Evolutionary conservation across 2,797 vertebrate genomes (phyloP).

Genomic region (Acipenser transmontanus): DNA sequence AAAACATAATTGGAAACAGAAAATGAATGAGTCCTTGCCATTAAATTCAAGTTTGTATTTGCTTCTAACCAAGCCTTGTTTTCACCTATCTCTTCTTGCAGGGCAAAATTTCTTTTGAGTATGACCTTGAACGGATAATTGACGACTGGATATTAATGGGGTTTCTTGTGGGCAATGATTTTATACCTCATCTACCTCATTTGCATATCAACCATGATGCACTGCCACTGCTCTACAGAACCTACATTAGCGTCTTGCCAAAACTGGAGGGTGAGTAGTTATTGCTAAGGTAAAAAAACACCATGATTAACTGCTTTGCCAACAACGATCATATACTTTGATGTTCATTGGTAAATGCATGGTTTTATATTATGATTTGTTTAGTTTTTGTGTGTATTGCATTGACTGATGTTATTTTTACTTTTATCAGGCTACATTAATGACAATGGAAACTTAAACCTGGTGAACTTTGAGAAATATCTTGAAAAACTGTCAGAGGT

Average conservation of each 20-base stretch:
- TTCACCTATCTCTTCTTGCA: constrained; percentile 29
- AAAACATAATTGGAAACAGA: too few species aligned
- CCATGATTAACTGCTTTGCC: too few species aligned
- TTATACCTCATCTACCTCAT: constrained; percentile 98
- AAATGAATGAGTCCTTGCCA: too few species aligned
- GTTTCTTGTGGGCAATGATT: constrained; percentile 97
- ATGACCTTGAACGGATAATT: constrained; percentile 92
- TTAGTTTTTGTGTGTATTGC: not conserved
- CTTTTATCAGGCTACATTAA: constrained; percentile 83
- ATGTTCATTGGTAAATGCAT: not conserved
- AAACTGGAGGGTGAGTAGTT: constrained; percentile 74
- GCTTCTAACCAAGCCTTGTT: constrained; percentile 2
- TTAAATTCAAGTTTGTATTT: not conserved
- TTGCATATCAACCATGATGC: constrained; percentile 97
- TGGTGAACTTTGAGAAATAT: constrained; percentile 89
- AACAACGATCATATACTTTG: not conserved
- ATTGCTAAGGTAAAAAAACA: not conserved
- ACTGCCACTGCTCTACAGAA: constrained; percentile 89
- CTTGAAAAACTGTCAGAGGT: constrained; percentile 87
- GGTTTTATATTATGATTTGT: not conserved
- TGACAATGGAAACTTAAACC: constrained; percentile 88
- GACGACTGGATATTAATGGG: constrained; percentile 99
- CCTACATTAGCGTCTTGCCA: constrained; percentile 83
- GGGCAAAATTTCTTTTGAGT: constrained; percentile 78
- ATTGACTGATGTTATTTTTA: constrained; percentile 16